Evolutionary conservation across 2,888 invertebrate genomes (phyloP).

Genomic region (Drosophila paranaensis): DNA sequence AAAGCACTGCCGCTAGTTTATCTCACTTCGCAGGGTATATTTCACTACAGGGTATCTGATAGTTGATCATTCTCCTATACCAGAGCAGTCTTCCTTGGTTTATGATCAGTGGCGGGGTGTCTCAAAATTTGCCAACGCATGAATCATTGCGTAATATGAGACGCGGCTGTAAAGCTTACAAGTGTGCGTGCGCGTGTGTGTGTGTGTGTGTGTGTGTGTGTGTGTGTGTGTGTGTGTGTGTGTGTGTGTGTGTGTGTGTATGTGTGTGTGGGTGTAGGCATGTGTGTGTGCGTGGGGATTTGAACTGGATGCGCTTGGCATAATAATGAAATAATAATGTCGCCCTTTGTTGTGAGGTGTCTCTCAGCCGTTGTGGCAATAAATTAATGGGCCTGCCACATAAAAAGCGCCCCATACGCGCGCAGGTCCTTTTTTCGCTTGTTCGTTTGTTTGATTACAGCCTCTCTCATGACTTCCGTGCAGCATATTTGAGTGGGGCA

Average conservation of each 20-base stretch:
- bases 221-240: constrained; percentile 20
- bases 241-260: constrained; percentile 21
- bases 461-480: constrained; percentile 44
- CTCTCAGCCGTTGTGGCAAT: constrained; percentile 66
- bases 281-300: constrained; percentile 18
- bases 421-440: constrained; percentile 41
- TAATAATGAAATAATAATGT: constrained; percentile 81
- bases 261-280: constrained; percentile 16
- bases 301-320: constrained; percentile 69
- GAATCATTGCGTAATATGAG: constrained; percentile 80
- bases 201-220: constrained; percentile 15
- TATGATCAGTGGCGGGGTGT: constrained; percentile 52
- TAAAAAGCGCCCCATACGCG: constrained; percentile 68
- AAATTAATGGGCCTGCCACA: constrained; percentile 77
- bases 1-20: not conserved
- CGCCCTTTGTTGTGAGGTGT: constrained; percentile 75
- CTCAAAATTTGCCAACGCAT: constrained; percentile 73
- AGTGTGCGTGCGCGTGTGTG: constrained; percentile 22
- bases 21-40: not conserved
- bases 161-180: constrained; percentile 34
- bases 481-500: constrained; percentile 46
- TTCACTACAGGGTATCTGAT: not conserved
- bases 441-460: constrained; percentile 66
- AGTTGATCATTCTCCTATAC: constrained; percentile 26
- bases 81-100: constrained; percentile 39